Evolutionary conservation across 2,113 vertebrate genomes (phyloP).

Genomic region (Chiloscyllium plagiosum): DNA sequence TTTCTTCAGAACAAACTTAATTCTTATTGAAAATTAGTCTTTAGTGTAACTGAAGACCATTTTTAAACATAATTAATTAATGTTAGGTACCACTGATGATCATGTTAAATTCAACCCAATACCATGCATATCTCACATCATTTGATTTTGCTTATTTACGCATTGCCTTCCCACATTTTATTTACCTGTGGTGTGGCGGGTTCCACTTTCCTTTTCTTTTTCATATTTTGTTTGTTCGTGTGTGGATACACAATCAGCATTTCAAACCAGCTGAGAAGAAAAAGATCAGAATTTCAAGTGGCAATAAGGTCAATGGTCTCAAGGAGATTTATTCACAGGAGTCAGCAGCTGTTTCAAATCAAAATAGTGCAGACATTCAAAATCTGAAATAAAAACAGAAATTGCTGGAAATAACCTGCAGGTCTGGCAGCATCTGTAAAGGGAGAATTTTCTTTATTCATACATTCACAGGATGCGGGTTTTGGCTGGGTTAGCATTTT

Average conservation of each 20-base stretch:
- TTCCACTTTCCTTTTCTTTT: slow-evolving; percentile 97
- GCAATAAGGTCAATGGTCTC: neutral
- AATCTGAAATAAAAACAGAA: neutral
- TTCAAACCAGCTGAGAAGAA: slow-evolving; percentile 78
- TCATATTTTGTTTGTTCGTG: slow-evolving; percentile 96
- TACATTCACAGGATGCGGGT: too few relatives aligned
- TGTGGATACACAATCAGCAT: slow-evolving; percentile 84
- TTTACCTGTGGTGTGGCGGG: slow-evolving; percentile 86
- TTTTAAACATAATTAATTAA: neutral
- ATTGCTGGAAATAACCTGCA: neutral
- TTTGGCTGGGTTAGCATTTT: too few relatives aligned
- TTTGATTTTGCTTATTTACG: neutral
- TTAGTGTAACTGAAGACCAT: neutral
- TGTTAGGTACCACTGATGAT: neutral
- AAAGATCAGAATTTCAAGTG: neutral
- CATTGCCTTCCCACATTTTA: neutral
- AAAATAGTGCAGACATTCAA: neutral
- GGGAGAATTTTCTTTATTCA: neutral
- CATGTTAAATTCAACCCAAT: neutral
- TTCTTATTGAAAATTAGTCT: neutral
- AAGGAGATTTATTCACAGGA: neutral
- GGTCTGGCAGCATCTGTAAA: neutral
- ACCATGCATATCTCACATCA: neutral
- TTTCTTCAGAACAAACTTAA: neutral
- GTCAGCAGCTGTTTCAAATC: neutral